Evolutionary conservation across 2,113 vertebrate species (phyloP), one percentile per base, ranked within the genome.

Genomic region (Aspiorhynchus laticeps): DNA sequence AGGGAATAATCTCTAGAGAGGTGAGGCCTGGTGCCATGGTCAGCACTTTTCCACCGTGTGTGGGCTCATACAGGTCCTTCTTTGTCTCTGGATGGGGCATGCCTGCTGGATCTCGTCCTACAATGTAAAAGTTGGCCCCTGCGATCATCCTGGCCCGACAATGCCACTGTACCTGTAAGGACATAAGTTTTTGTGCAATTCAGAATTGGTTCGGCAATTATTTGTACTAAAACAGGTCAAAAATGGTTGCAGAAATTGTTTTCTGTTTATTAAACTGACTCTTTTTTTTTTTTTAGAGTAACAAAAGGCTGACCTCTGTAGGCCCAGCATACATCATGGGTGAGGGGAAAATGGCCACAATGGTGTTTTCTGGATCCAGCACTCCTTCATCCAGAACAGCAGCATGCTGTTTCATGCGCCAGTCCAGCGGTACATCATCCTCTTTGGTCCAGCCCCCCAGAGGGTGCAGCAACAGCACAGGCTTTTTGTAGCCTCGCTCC

Each of bases 391-490:
- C 97, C 1, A 99, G 93, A 74, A 99, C 97, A 0, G 98, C 98
- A 0, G 96, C 91, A 0, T 99, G 98, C 92, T 99, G 98, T 90
- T 94, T 97, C 97, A 99, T 98, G 85, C 98, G 93, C 98, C 98
- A 99, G 2, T 95, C 95, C 90, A 99, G 95, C 0, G 98, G 98
- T 19, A 99, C 98, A 0, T 99, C 98, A 0, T 99, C 98, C 0
- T 99, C 98, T 91, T 99, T 99, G 92, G 98, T 99, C 98, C 98
- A 99, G 14, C 98, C 98, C 0, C 98, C 98, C 2, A 99, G 94
- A 0, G 98, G 98, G 90, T 99, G 98, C 38, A 99, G 94, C 10
- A 99, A 93, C 3, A 99, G 97, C 28, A 99, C 96, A 0, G 98
- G 98, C 81, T 96, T 95, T 91, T 96, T 96, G 93, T 99, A 99